Evolutionary conservation across 2,888 invertebrate species (phyloP), one percentile per base, ranked within the genome.

Genomic region (Philereme vetulata): DNA sequence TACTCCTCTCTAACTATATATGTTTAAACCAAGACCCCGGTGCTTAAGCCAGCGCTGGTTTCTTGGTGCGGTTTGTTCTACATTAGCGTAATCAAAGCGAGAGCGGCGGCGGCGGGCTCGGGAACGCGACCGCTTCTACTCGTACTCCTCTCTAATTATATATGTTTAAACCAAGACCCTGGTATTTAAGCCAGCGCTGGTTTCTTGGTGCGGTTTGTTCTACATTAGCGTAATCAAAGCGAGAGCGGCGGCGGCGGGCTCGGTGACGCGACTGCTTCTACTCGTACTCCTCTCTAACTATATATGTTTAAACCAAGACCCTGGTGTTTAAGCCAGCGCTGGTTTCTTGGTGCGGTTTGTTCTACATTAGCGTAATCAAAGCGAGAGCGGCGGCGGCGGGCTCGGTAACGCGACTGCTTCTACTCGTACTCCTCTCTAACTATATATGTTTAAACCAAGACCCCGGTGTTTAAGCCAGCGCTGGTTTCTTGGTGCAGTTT

Each of bases 351-450:
- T n/a, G 9, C 42, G n/a, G 42, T 42, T 42, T 42, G 42, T 9
- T 42, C 42, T n/a, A n/a, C n/a, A 42, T 42, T 42, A 42, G 42
- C 42, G 42, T 9, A 42, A 42, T 42, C 42, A 42, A 42, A 42
- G n/a, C 0, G 4, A 42, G 42, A 8, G 8, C 9, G n/a, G n/a
- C n/a, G n/a, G n/a, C n/a, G n/a, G 42, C 42, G 42, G 8, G 9
- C 9, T 42, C 9, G 42, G 4, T 4, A 42, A 8, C 42, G 9
- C n/a, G 3, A 36, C 36, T 9, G 4, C 42, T n/a, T 42, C 9
- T 42, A n/a, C 42, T n/a, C n/a, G n/a, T n/a, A n/a, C n/a, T n/a
- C 6, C 5, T 36, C n/a, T 36, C 36, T 36, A 8, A 36, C 1
- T 7, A 8, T n/a, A n/a, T n/a, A 7, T 36, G 5, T 36, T 36